Evolutionary conservation across 2,113 vertebrate species (phyloP).

Genomic region (Cyanoderma ruficeps): DNA sequence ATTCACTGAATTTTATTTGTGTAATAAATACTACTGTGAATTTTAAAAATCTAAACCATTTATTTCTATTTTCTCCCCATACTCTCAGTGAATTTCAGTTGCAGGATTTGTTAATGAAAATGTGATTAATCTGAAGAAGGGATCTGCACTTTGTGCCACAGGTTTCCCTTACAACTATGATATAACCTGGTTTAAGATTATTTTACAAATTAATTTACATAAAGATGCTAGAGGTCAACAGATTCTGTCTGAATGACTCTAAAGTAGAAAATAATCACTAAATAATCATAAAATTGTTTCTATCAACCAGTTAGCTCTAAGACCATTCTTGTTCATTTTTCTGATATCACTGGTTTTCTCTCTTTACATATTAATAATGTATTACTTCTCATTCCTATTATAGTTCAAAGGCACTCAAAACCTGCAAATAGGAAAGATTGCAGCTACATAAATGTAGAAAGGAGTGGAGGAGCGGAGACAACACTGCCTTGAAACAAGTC

Average conservation of each 20-base stretch:
- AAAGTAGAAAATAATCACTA: background rate
- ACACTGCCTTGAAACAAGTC: background rate
- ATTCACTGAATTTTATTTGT: background rate
- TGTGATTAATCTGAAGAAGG: background rate
- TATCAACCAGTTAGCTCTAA: background rate
- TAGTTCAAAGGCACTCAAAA: background rate
- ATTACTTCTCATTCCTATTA: background rate
- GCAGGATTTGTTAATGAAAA: background rate
- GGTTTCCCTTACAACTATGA: background rate
- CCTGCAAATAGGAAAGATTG: background rate
- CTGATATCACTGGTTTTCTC: background rate
- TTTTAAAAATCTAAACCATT: background rate
- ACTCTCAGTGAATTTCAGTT: background rate
- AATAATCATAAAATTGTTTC: background rate
- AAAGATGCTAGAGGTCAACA: background rate
- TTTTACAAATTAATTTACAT: background rate
- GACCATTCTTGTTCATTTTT: background rate
- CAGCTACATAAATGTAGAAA: background rate
- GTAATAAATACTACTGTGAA: background rate
- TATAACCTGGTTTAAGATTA: background rate
- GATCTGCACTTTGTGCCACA: background rate
- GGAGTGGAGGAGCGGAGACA: accelerated
- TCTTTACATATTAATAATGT: background rate
- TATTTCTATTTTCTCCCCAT: background rate
- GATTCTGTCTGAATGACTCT: background rate